A percentile compares a stretch with the other conserved stretches of the same genome.
phyloP scores from a whole-genome alignment of 2,113 vertebrate species.

The Sturnus vulgaris region DNA sequence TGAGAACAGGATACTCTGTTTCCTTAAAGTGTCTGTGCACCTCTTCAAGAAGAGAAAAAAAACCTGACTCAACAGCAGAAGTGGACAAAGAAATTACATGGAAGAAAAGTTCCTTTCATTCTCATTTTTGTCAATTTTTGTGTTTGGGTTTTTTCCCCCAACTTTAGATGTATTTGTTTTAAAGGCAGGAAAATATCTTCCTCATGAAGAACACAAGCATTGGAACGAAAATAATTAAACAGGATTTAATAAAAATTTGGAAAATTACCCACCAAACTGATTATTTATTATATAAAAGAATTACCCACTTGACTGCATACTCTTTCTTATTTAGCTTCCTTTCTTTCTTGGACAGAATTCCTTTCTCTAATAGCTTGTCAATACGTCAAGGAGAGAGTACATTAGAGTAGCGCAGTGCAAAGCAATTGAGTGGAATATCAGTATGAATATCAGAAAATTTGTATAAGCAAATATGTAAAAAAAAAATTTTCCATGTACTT shows the following conservation, averaged over 20 bases:
- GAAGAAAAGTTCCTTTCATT: background rate
- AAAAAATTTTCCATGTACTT: background rate
- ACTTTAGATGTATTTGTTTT: background rate
- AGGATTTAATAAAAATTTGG: background rate
- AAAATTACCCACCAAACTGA: background rate
- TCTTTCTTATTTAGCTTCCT: background rate
- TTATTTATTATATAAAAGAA: background rate
- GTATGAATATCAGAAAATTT: background rate
- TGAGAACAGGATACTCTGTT: background rate
- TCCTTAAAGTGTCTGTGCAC: background rate
- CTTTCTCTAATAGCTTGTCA: background rate
- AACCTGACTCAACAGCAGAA: background rate
- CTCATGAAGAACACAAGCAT: background rate
- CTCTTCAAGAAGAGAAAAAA: background rate
- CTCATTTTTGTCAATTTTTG: background rate
- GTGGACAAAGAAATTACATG: background rate
- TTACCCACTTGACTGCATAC: background rate
- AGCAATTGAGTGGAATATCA: background rate
- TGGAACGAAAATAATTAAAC: background rate
- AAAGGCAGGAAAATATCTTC: background rate
- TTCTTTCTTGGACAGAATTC: background rate
- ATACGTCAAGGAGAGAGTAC: background rate
- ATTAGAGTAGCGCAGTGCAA: background rate
- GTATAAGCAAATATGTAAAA: background rate
- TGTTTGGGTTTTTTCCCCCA: rapidly evolving